Evolutionary conservation across 2,797 vertebrate species (phyloP), one percentile per base, ranked within the genome.

Genomic region (Hypotaenidia philippensis): DNA sequence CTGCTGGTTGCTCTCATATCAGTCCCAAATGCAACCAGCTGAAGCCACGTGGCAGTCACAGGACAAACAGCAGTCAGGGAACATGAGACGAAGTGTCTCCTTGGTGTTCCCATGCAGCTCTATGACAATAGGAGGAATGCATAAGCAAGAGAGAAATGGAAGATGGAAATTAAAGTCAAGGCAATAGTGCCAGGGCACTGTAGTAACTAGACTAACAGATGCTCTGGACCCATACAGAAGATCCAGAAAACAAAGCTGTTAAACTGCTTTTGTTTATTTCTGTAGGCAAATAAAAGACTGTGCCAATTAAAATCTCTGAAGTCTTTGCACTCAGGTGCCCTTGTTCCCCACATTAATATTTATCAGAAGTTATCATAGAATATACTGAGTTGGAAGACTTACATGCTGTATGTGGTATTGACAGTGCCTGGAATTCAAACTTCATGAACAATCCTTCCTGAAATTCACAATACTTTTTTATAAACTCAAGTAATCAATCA

Each of bases 11-110:
- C 16, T 56, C 18, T 79, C 38, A 2, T 8, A 3, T 32, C 45
- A 57, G 18, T n/a, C 49, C 44, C 57, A 50, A 57, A 45, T 6
- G 50, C 40, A 75, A 70, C 13, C 26, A 23, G 40, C 52, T 55
- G 21, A 6, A 2, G 7, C 23, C 72, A 23, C 1, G 4, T 2
- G 5, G 31, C 25, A 50, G 18, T 18, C 45, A 61, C 27, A 32
- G 40, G 32, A 59, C 17, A 52, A 83, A 9, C 5, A 5, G 6
- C 1, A 4, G n/a, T 12, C 52, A 23, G 11, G 3, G 32, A 16
- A 26, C 0, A 0, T 1, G 2, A 41, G 14, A 26, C 9, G 56
- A 8, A 25, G 21, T 13, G 74, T 36, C 72, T 50, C 53, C 41
- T 56, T 1, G 0, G 11, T 40, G 25, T 11, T 83, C 38, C n/a